phyloP scores from a whole-genome alignment of 1,140 invertebrate genomes.

The Babylonia areolata region DNA sequence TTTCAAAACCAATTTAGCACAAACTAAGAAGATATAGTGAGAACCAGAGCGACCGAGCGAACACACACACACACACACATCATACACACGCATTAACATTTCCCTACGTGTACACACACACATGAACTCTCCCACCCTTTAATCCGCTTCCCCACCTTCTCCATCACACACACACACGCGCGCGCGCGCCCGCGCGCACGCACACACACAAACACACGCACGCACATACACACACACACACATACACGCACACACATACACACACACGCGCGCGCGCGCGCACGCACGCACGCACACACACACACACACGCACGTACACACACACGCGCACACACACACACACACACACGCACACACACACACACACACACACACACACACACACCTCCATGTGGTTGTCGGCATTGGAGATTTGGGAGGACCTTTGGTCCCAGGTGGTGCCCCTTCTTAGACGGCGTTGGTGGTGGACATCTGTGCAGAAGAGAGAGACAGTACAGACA shows the following conservation, averaged over 20 bases:
- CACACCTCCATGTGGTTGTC: neutral
- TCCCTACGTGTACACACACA: neutral
- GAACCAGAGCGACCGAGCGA: too few species aligned
- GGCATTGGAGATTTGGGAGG: too few species aligned
- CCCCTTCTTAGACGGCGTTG: too few species aligned
- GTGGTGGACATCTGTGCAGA: too few species aligned
- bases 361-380: constrained; percentile 11
- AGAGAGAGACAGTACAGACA: too few species aligned
- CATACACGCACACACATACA: neutral
- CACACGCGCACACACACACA: neutral
- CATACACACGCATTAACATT: too few species aligned
- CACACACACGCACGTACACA: neutral
- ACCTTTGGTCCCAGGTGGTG: too few species aligned
- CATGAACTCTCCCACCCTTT: neutral
- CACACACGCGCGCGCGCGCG: neutral
- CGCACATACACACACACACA: neutral
- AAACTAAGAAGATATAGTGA: too few species aligned
- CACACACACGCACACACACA: constrained; percentile 6
- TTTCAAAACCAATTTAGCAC: too few species aligned
- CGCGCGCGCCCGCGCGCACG: neutral
- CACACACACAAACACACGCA: neutral
- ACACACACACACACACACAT: too few species aligned
- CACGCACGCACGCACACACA: neutral
- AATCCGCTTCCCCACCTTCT: too few species aligned
- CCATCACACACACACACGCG: neutral